phyloP scores from a whole-genome alignment of 1,140 invertebrate genomes.

The Brachionus calyciflorus region DNA sequence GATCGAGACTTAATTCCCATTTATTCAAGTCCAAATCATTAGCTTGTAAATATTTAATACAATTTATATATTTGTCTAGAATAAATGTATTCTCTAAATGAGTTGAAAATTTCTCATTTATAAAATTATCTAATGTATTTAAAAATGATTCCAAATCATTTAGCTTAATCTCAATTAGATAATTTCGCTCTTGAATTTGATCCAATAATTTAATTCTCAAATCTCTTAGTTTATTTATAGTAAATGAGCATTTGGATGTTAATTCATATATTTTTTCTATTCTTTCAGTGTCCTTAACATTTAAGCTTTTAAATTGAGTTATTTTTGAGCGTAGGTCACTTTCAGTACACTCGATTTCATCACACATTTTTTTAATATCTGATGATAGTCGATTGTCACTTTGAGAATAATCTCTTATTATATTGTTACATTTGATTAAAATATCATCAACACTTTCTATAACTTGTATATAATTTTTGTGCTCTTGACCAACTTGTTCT shows the following conservation, averaged over 20 bases:
- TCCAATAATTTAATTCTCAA: conserved; percentile 1
- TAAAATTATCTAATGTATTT: background rate
- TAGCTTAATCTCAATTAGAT: background rate
- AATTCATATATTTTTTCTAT: background rate
- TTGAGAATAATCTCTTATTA: background rate
- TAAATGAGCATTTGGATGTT: background rate
- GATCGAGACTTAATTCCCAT: background rate
- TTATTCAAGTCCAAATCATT: conserved; percentile 29
- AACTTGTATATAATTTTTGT: background rate
- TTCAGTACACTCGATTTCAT: background rate
- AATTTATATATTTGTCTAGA: background rate
- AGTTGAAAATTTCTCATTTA: background rate
- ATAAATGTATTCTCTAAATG: background rate
- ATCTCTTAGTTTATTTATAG: background rate
- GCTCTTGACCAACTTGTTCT: background rate
- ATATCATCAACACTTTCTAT: background rate
- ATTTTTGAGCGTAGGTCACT: background rate
- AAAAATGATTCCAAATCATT: conserved; percentile 31
- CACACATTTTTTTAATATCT: background rate
- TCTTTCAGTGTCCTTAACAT: background rate
- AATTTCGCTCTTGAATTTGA: conserved; percentile 23
- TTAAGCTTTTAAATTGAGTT: background rate
- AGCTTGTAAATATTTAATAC: background rate
- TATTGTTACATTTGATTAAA: background rate
- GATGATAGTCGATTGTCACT: background rate